Evolutionary conservation across 2,797 vertebrate genomes (phyloP).

Genomic region (Myiotriccus ornatus): DNA sequence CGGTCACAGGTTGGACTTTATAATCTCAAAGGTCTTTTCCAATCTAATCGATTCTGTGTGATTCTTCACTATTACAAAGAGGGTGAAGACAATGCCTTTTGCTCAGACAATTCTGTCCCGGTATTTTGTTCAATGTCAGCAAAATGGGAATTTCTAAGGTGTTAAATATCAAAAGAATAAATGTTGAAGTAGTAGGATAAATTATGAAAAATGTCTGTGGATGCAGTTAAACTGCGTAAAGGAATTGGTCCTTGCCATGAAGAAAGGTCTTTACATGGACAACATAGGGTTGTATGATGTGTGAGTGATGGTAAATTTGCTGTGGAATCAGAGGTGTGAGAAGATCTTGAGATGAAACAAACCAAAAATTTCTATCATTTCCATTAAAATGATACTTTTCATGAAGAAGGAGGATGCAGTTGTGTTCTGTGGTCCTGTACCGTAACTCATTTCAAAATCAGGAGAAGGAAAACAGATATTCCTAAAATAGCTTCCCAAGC

Average conservation of each 20-base stretch:
- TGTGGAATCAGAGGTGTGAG: background rate
- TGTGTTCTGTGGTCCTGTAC: background rate
- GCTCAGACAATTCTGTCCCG: background rate
- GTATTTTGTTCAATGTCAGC: background rate
- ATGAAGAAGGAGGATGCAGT: background rate
- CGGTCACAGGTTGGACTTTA: fast-evolving
- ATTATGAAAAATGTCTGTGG: background rate
- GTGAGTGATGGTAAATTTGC: background rate
- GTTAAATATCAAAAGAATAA: background rate
- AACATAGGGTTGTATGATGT: background rate
- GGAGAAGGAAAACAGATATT: background rate
- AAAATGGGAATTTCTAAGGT: background rate
- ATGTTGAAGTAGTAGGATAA: background rate
- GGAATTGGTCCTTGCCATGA: background rate
- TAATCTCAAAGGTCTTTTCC: background rate
- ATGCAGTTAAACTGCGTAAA: background rate
- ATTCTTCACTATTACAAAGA: background rate
- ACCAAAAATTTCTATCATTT: background rate
- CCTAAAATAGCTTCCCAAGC: background rate
- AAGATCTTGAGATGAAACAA: background rate
- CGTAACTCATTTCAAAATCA: background rate
- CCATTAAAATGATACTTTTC: background rate
- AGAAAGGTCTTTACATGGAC: background rate
- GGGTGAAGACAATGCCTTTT: background rate
- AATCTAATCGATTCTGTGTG: background rate